A percentile compares a stretch with the other conserved stretches of the same genome.
These are phyloP conservation scores for Eudyptes chrysolophus DNA, from an alignment of 2,113 vertebrate genomes.

Conservation along the genomic window DNA sequence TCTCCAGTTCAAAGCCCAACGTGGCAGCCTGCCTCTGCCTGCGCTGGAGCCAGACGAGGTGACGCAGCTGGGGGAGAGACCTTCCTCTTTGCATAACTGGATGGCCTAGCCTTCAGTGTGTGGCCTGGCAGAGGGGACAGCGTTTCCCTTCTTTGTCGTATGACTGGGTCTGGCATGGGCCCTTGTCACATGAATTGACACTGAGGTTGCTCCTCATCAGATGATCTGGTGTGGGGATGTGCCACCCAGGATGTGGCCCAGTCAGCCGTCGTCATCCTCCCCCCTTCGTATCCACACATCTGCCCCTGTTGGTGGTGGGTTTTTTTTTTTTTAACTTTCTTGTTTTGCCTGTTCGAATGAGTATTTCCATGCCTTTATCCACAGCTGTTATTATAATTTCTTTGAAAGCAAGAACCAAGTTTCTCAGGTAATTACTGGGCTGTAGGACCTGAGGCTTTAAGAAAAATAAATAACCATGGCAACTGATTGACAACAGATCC, in stretches of 20 bases:
- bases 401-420: neutral
- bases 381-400: neutral
- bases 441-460: neutral
- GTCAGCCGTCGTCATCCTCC: neutral
- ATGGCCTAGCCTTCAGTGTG: rapidly evolving
- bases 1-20: neutral
- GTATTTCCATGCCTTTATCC: neutral
- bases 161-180: neutral
- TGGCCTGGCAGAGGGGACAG: neutral
- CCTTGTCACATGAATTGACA: neutral
- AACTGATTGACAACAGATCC: neutral
- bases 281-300: neutral
- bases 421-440: neutral
- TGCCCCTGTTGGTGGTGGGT: neutral
- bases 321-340: neutral
- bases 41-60: rapidly evolving
- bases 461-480: slow-evolving; percentile 1
- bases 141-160: neutral
- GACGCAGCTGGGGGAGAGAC: neutral
- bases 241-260: neutral
- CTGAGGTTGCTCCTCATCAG: neutral
- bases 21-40: neutral
- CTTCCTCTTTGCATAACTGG: neutral
- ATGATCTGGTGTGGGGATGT: neutral
- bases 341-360: neutral